Base-by-base conservation (phyloP, 2,888 invertebrate species). In the Chelonus formosanus region DNA sequence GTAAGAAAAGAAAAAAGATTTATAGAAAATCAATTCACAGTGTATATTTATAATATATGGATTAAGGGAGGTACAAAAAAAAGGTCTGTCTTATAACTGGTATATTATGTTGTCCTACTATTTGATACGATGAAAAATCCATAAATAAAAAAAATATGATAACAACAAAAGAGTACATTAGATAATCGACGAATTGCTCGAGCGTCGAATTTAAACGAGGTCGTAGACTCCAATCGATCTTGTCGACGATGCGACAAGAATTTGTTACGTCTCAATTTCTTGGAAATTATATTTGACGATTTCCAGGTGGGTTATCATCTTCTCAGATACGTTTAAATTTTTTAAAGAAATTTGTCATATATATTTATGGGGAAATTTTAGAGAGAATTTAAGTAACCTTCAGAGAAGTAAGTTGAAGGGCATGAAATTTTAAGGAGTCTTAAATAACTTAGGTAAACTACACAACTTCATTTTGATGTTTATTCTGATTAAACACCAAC, bases 11-110 rank as follows among this genome's bases (percentile, higher is more conserved):
- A 36, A 56, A 40, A 44, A 45, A 50, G 80, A 80, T 82, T 82
- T 80, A 80, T 77, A 76, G 74, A 75, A 74, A 79, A 82, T 81
- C 82, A 78, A 82, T 82, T 80, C 78, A 78, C 80, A 81, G 78
- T 77, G 20, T 20, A 20, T 20, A 20, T 20, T 20, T 20, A 20
- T 20, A 20, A 20, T 20, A 20, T 20, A 20, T 20, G 20, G 20
- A 20, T 20, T 80, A 62, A 50, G 40, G 34, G 31, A 43, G 5
- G 8, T 53, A 8, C 10, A 10, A 32, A 59, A 36, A 35, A 10
- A 8, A 43, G 40, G 6, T 40, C 4, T 40, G 4, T 40, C 3
- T 40, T 6, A 40, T 40, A 40, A 40, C 40, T 5, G 6, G 40
- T 40, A 40, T 5, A 40, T 40, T 4, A 40, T 40, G 4, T 40